A percentile compares a stretch with the other conserved stretches of the same genome.
Conservation (phyloP, 1,140 invertebrate genomes). For the Papilio helenus region DNA sequence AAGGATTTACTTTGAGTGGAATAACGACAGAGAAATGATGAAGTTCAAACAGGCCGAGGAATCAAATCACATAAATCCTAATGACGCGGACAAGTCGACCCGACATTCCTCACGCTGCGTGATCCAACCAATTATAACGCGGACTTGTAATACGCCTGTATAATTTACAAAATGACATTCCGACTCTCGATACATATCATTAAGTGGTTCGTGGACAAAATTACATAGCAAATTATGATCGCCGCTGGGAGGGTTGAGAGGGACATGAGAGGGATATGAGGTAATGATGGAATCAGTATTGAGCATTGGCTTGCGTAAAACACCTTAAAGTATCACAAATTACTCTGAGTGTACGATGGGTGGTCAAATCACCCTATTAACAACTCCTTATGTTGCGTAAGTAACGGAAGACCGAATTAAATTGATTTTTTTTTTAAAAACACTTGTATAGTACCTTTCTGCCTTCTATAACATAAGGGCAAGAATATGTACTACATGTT, state of each 20-base stretch:
- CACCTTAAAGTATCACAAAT: constrained; percentile 12
- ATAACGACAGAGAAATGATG: background rate
- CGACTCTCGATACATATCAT: constrained; percentile 68
- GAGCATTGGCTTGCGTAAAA: constrained; percentile 17
- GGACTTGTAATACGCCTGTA: constrained; percentile 57
- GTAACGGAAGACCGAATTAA: background rate
- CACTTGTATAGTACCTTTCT: too few species aligned
- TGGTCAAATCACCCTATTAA: constrained; percentile 29
- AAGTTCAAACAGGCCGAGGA: constrained; percentile 21
- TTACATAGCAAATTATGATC: constrained; percentile 62
- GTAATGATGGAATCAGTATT: constrained; percentile 48
- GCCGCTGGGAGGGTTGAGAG: constrained; percentile 49
- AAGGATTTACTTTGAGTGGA: background rate
- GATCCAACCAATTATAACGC: constrained; percentile 65
- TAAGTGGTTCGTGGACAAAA: constrained; percentile 70
- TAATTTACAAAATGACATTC: constrained; percentile 79
- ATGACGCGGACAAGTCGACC: constrained; percentile 44
- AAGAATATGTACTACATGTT: too few species aligned
- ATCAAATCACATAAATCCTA: constrained; percentile 34
- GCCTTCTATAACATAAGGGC: too few species aligned
- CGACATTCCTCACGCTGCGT: constrained; percentile 69
- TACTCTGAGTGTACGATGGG: background rate
- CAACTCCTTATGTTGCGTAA: background rate
- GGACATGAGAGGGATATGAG: constrained; percentile 37
- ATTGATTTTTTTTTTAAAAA: too few species aligned